phyloP scores from a whole-genome alignment of 2,797 vertebrate species.

The Anguilla megastoma region DNA sequence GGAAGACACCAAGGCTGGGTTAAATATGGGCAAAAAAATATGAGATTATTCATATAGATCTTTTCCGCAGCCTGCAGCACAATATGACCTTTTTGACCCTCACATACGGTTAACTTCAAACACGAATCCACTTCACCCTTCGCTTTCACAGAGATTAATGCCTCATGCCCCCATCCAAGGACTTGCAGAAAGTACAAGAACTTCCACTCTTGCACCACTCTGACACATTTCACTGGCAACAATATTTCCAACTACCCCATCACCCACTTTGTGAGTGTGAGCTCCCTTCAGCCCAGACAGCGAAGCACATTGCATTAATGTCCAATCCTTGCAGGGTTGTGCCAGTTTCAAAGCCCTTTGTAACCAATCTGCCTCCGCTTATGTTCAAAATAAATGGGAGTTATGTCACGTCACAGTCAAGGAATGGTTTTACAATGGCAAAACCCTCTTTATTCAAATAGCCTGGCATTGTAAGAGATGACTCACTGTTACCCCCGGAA shows the following conservation, averaged over 20 bases:
- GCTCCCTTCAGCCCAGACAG: not conserved
- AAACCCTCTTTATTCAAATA: not conserved
- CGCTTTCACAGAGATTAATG: too few species aligned
- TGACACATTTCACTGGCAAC: not conserved
- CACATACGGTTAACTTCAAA: too few species aligned
- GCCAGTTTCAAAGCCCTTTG: not conserved
- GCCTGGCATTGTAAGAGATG: not conserved
- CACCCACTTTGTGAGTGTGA: not conserved
- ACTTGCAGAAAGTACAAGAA: not conserved
- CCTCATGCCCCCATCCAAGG: not conserved
- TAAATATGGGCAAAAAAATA: too few species aligned
- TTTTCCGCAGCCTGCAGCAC: too few species aligned
- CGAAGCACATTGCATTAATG: not conserved
- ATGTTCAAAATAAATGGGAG: constrained; percentile 1
- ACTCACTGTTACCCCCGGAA: not conserved
- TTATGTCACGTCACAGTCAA: not conserved
- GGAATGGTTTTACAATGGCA: not conserved
- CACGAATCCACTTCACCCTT: too few species aligned
- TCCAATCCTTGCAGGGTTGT: not conserved
- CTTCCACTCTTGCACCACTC: not conserved
- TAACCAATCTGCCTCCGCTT: not conserved
- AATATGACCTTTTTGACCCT: too few species aligned
- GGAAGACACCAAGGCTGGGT: too few species aligned
- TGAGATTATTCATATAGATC: too few species aligned
- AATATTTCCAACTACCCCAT: not conserved